phyloP scores from a whole-genome alignment of 2,888 invertebrate species.

The Machimus rusticus region DNA sequence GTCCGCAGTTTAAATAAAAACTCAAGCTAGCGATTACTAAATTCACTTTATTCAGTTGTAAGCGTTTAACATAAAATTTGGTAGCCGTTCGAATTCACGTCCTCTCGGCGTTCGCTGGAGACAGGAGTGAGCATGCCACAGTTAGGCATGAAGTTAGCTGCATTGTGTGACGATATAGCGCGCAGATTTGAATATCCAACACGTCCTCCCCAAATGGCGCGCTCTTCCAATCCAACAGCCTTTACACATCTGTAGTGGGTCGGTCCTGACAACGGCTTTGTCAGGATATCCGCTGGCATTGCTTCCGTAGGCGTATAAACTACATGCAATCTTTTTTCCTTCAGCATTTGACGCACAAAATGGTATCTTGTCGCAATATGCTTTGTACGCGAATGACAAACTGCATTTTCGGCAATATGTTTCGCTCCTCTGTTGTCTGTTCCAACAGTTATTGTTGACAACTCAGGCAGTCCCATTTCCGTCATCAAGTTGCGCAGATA shows the following conservation, averaged over 20 bases:
- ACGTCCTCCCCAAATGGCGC: too few species aligned
- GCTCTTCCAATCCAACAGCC: neutral
- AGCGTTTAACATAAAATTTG: too few species aligned
- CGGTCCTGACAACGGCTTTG: neutral
- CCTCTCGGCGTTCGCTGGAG: too few species aligned
- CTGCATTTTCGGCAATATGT: neutral
- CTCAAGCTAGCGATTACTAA: too few species aligned
- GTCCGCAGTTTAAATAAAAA: too few species aligned
- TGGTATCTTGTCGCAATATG: slow-evolving; percentile 18
- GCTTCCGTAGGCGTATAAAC: neutral
- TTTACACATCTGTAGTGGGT: slow-evolving; percentile 3
- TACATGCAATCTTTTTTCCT: neutral
- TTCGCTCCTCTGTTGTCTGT: neutral
- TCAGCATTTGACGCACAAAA: neutral
- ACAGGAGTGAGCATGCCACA: too few species aligned
- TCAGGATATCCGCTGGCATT: neutral
- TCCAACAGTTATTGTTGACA: neutral
- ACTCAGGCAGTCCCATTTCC: neutral
- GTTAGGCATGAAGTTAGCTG: too few species aligned
- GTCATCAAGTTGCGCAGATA: neutral
- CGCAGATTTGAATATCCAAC: too few species aligned
- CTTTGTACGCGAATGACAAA: neutral
- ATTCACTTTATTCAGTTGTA: too few species aligned
- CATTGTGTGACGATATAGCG: too few species aligned
- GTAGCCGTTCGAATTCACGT: too few species aligned